phyloP scores from a whole-genome alignment of 2,113 vertebrate species.

The Gopherus evgoodei region DNA sequence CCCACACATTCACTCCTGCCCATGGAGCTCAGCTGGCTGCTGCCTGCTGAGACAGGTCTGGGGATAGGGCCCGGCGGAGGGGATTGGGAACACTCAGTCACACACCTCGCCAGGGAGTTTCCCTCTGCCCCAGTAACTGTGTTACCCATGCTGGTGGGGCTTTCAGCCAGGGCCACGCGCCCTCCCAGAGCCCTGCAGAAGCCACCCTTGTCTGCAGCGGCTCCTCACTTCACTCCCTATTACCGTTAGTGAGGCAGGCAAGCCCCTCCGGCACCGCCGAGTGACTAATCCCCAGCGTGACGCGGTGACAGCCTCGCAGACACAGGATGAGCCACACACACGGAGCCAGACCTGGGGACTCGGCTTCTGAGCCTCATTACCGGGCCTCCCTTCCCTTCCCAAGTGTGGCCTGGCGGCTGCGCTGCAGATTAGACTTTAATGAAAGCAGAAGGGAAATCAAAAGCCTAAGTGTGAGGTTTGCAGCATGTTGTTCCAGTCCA shows the following conservation, averaged over 20 bases:
- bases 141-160: not conserved
- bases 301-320: not conserved
- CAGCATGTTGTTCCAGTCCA: not conserved
- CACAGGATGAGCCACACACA: not conserved
- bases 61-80: not conserved
- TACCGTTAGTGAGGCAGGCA: not conserved
- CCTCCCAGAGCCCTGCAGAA: not conserved
- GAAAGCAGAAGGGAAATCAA: not conserved
- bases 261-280: not conserved
- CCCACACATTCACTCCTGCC: not conserved
- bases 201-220: too few relatives aligned
- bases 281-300: not conserved
- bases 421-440: not conserved
- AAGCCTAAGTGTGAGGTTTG: not conserved
- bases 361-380: not conserved
- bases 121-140: not conserved
- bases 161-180: not conserved
- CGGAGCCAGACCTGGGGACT: not conserved
- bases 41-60: not conserved
- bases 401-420: not conserved
- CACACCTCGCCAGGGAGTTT: not conserved
- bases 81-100: not conserved
- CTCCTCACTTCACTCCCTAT: not conserved
- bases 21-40: too few relatives aligned
- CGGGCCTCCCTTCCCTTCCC: not conserved